Conservation (phyloP, 2,113 vertebrate species). For the cattle (Bos taurus) region DNA sequence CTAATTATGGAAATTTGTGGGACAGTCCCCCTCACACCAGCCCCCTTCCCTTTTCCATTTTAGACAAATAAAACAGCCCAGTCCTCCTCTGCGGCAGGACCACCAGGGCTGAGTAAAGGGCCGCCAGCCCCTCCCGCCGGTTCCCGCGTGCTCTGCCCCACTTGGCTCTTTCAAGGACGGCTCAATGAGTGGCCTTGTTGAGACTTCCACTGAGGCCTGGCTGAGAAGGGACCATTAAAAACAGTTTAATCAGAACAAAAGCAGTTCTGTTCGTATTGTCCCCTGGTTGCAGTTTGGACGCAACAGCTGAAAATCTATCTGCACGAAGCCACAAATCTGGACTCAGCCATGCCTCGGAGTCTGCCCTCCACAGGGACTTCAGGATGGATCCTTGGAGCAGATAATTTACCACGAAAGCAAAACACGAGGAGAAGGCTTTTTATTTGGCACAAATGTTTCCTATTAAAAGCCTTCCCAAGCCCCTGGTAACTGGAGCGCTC, state of each 20-base stretch:
- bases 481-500: constrained; percentile 40
- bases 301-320: constrained; percentile 81
- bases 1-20: constrained; percentile 68
- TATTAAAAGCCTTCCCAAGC: constrained; percentile 63
- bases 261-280: constrained; percentile 93
- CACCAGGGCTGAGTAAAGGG: constrained; percentile 78
- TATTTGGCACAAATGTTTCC: constrained; percentile 53
- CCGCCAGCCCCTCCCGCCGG: constrained; percentile 62
- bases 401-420: constrained; percentile 69
- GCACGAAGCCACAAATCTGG: constrained; percentile 73
- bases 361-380: constrained; percentile 63
- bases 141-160: constrained; percentile 82
- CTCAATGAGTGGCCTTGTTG: constrained; percentile 88
- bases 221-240: constrained; percentile 92
- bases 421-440: constrained; percentile 28
- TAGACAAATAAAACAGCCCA: constrained; percentile 71
- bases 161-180: constrained; percentile 87
- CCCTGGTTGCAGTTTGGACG: constrained; percentile 81
- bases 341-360: constrained; percentile 58
- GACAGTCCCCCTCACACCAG: constrained; percentile 31
- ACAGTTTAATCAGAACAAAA: constrained; percentile 93
- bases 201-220: constrained; percentile 84
- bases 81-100: constrained; percentile 73
- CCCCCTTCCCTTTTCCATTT: constrained; percentile 45
- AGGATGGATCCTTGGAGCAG: constrained; percentile 69